Evolutionary conservation across 2,113 vertebrate species (phyloP), one percentile per base, ranked within the genome.

Genomic region (Myocastor coypus): DNA sequence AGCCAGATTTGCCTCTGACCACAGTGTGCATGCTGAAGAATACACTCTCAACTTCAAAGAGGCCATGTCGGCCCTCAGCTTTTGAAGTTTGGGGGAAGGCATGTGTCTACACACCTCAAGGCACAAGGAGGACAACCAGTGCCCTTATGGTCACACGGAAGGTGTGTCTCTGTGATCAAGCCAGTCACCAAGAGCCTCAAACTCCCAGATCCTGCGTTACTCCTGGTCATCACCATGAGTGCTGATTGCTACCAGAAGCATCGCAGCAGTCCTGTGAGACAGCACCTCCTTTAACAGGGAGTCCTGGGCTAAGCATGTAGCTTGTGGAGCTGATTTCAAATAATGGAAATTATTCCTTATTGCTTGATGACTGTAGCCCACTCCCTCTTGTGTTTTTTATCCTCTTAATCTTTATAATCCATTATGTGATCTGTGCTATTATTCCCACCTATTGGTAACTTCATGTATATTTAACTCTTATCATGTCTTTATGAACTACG

Each of bases 1-100:
- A 97, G 68, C 34, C 78, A 95, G 92, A 95, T 94, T 96, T 95
- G 97, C 97, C 97, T 96, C 97, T 96, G 97, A 96, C 97, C 94
- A 94, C 85, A 96, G 63, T 84, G 68, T 73, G 68, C 87, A 96
- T 87, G 95, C 95, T 87, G 73, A 83, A 92, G 95, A 98, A 96
- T 83, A 94, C 75, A 94, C 22, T 50, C 34, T 52, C 92, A 95
- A 96, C 97, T 97, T 98, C 97, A 98, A 97, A 97, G 90, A 64
- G 66, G 80, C 94, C 68, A 24, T 89, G 97, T 94, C 96, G 96
- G 92, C 7, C 2, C 86, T 92, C 75, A 85, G 88, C 96, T 96
- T 97, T 98, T 98, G 96, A 97, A 97, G 94, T 40, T 78, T 75
- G 93, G 86, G 73, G 91, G 85, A 98, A 97, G 83, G 90, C 94